phyloP scores from a whole-genome alignment of 1,140 invertebrate species.

The Zaprionus ornatus region DNA sequence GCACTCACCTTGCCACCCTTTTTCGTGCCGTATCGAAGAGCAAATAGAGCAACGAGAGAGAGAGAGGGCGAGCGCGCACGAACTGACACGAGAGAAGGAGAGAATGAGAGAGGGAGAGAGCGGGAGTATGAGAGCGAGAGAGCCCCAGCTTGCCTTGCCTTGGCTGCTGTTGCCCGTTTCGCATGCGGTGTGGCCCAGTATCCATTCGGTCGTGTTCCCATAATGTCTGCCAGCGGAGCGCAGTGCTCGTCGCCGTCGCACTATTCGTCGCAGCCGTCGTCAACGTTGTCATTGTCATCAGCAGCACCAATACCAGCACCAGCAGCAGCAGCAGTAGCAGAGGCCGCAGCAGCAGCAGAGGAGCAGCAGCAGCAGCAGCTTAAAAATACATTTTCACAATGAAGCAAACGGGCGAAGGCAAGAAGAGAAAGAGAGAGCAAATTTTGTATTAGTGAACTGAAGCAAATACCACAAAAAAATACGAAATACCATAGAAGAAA shows the following conservation, averaged over 20 bases:
- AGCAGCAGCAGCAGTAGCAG: conserved; percentile 24
- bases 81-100: conserved; percentile 4
- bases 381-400: conserved; percentile 83
- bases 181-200: conserved; percentile 80
- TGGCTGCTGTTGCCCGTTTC: conserved; percentile 46
- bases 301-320: conserved; percentile 47
- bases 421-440: conserved; percentile 42
- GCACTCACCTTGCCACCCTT: conserved; percentile 69
- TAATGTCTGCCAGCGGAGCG: conserved; percentile 82
- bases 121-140: not conserved
- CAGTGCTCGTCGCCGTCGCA: conserved; percentile 68
- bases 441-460: conserved; percentile 35
- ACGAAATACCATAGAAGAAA: conserved; percentile 33
- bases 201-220: conserved; percentile 83
- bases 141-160: conserved; percentile 43
- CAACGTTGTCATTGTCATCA: conserved; percentile 79
- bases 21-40: conserved; percentile 35
- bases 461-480: conserved; percentile 45
- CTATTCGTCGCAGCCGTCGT: conserved; percentile 74
- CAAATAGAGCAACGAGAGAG: conserved; percentile 46
- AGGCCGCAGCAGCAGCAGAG: conserved; percentile 47
- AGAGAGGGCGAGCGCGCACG: not conserved
- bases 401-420: conserved; percentile 76
- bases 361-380: conserved; percentile 58
- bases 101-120: conserved; percentile 16